Evolutionary conservation across 1,140 invertebrate genomes (phyloP).

Genomic region (Solen grandis): DNA sequence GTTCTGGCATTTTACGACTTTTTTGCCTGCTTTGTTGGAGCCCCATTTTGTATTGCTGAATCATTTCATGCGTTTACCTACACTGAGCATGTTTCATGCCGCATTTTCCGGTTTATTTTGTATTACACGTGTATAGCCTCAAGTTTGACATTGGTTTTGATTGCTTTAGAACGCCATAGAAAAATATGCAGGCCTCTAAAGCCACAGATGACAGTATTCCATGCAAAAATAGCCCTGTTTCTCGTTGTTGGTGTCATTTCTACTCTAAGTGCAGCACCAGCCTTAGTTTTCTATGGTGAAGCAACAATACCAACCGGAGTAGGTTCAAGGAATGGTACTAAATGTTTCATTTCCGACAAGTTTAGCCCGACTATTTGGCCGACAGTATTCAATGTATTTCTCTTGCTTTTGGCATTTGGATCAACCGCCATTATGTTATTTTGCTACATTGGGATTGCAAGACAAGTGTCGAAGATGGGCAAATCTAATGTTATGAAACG

Average conservation of each 20-base stretch:
- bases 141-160: constrained; percentile 65
- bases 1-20: constrained; percentile 67
- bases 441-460: constrained; percentile 32
- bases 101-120: constrained; percentile 66
- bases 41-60: constrained; percentile 22
- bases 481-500: constrained; percentile 20
- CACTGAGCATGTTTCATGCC: constrained; percentile 60
- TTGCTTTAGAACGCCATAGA: constrained; percentile 69
- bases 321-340: neutral
- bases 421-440: constrained; percentile 29
- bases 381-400: constrained; percentile 42
- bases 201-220: constrained; percentile 59
- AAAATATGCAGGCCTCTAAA: constrained; percentile 67
- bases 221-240: constrained; percentile 36
- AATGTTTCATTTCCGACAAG: constrained; percentile 39
- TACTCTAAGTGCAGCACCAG: constrained; percentile 11
- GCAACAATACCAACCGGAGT: constrained; percentile 19
- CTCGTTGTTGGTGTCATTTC: constrained; percentile 28
- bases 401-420: constrained; percentile 24
- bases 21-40: constrained; percentile 61
- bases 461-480: constrained; percentile 46
- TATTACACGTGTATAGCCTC: constrained; percentile 65
- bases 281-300: constrained; percentile 37
- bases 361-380: constrained; percentile 20
- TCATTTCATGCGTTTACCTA: constrained; percentile 39